Evolutionary conservation across 2,797 vertebrate species (phyloP), one percentile per base, ranked within the genome.

Genomic region (Coccyzus lansbergi): DNA sequence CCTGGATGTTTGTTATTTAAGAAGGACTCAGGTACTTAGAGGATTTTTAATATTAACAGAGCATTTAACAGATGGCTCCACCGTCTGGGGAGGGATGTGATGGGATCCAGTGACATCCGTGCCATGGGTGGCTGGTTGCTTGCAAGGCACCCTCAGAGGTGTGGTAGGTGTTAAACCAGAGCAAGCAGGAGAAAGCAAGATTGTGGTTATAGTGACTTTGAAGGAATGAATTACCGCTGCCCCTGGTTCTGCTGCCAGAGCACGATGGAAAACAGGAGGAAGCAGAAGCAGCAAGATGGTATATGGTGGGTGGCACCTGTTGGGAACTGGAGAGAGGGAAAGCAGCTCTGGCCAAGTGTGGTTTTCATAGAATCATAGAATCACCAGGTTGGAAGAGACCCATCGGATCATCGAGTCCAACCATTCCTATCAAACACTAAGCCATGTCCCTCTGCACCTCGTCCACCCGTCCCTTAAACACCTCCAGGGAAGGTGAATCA

Each of bases 61-160:
- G 51, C 25, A 8, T 83, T 64, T 44, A 38, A 42, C 15, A 70
- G 33, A 20, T 46, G 36, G n/a, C 58, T 52, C 7, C 42, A 20
- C 19, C 2, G 1, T 38, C n/a, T 53, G 33, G 38, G 46, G 38
- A 38, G 59, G 63, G 42, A 15, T 9, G 6, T 38, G 8, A 25
- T 24, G n/a, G 65, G 36, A 33, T 40, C 15, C 65, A 33, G 56
- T 51, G 51, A 9, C 15, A 16, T 5, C 13, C 1, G 0, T 0
- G 4, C 40, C 7, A 22, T 7, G 51, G 51, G 9, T 11, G 48
- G 42, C 14, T 31, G 34, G 15, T 15, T n/a, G 33, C 38, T 58
- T 7, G 38, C 18, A 5, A 31, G 38, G 49, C 17, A 17, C 68
- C 33, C 67, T n/a, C 1, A 2, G 68, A 38, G 63, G 26, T 1